phyloP scores from a whole-genome alignment of 2,888 invertebrate species.

The Cosmia trapezina region DNA sequence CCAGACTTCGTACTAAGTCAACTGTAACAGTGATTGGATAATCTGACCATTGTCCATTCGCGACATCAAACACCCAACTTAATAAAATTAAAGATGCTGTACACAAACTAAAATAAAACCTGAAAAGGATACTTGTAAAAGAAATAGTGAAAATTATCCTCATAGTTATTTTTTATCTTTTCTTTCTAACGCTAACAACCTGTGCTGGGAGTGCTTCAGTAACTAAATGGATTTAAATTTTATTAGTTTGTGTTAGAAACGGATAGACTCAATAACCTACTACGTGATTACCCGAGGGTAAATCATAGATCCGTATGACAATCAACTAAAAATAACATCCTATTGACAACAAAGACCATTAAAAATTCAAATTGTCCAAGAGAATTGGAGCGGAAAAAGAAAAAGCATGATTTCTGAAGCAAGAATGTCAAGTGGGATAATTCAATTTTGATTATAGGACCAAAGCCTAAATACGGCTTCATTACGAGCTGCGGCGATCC shows the following conservation, averaged over 20 bases:
- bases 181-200: not conserved
- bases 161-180: not conserved
- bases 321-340: slow-evolving; percentile 49
- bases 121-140: not conserved
- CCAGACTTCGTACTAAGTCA: slow-evolving; percentile 23
- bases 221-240: slow-evolving; percentile 2
- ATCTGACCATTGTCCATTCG: slow-evolving; percentile 25
- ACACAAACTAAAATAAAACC: not conserved
- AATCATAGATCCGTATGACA: slow-evolving; percentile 56
- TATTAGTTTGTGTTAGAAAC: slow-evolving; percentile 21
- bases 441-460: slow-evolving; percentile 91
- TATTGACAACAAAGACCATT: slow-evolving; percentile 73
- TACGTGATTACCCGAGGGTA: slow-evolving; percentile 43
- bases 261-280: slow-evolving; percentile 25
- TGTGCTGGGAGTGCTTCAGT: not conserved
- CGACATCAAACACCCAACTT: not conserved
- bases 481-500: slow-evolving; percentile 87
- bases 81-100: not conserved
- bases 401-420: slow-evolving; percentile 82
- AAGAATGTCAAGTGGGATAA: slow-evolving; percentile 89
- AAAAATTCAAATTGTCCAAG: slow-evolving; percentile 84
- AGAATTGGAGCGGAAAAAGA: slow-evolving; percentile 89
- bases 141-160: not conserved
- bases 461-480: slow-evolving; percentile 88
- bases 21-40: slow-evolving; percentile 28